These are phyloP conservation scores for Rhopalosiphum nymphaeae DNA, from an alignment of 2,888 invertebrate species.

Conservation along the genomic window DNA sequence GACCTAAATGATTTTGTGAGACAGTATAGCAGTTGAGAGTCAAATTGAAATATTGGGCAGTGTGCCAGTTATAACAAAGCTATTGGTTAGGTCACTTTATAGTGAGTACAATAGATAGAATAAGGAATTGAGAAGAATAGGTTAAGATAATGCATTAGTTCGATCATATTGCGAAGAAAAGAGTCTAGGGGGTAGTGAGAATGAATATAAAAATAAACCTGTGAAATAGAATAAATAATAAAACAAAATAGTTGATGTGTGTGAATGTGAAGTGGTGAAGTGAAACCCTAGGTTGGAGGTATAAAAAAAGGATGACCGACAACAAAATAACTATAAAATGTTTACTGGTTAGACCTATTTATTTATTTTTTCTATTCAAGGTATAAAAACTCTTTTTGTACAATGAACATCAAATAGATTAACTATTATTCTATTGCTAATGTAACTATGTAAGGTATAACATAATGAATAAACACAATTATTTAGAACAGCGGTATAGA, in stretches of 20 bases:
- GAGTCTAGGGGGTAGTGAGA: neutral
- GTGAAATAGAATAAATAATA: neutral
- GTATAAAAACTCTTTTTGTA: neutral
- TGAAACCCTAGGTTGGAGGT: neutral
- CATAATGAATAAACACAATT: neutral
- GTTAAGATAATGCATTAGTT: neutral
- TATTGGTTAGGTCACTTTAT: no score
- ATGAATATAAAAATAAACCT: neutral
- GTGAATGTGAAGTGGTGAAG: neutral
- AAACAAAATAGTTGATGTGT: neutral
- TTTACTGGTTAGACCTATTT: neutral
- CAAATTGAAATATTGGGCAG: no score
- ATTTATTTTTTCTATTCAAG: neutral
- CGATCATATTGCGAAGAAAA: fast-evolving
- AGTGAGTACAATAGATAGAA: neutral
- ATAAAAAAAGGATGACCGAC: neutral
- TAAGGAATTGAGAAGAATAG: neutral
- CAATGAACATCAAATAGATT: neutral
- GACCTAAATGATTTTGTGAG: no score
- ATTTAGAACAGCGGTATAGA: neutral
- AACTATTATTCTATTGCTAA: neutral
- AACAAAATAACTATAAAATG: neutral
- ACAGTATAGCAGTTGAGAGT: neutral
- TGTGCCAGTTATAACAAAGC: no score
- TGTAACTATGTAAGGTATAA: neutral